phyloP scores from a whole-genome alignment of 2,113 vertebrate genomes.

The Elachura formosa region DNA sequence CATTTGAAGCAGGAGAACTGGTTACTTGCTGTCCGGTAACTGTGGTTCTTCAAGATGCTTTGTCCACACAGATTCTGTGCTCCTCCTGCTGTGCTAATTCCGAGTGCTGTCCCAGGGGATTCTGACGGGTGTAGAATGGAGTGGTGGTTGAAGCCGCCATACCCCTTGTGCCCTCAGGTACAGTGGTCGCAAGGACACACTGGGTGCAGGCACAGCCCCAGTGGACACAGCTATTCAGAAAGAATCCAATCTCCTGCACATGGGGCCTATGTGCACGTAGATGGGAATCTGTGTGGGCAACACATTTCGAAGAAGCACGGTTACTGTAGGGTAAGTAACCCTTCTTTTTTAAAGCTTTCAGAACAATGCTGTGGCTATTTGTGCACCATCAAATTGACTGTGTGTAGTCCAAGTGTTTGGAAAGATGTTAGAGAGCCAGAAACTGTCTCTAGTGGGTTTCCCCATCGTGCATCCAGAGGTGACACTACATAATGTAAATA shows the following conservation, averaged over 20 bases:
- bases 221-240: slow-evolving; percentile 69
- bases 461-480: neutral
- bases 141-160: slow-evolving; percentile 68
- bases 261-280: slow-evolving; percentile 65
- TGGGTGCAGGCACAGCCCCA: slow-evolving; percentile 68
- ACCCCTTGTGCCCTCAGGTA: slow-evolving; percentile 68
- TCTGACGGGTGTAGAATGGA: slow-evolving; percentile 54
- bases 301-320: slow-evolving; percentile 69
- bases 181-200: slow-evolving; percentile 70
- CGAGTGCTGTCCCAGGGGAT: slow-evolving; percentile 45
- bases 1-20: slow-evolving; percentile 58
- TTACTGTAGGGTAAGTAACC: slow-evolving; percentile 70
- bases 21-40: slow-evolving; percentile 56
- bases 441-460: neutral
- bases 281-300: slow-evolving; percentile 70
- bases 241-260: slow-evolving; percentile 68
- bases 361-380: slow-evolving; percentile 37
- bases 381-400: slow-evolving; percentile 16
- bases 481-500: neutral
- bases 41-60: slow-evolving; percentile 64
- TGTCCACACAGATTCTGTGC: slow-evolving; percentile 66
- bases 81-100: slow-evolving; percentile 41
- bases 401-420: neutral
- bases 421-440: neutral
- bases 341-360: slow-evolving; percentile 65